Evolutionary conservation across 1,140 invertebrate genomes (phyloP).

Genomic region (Brachionus sp.): DNA sequence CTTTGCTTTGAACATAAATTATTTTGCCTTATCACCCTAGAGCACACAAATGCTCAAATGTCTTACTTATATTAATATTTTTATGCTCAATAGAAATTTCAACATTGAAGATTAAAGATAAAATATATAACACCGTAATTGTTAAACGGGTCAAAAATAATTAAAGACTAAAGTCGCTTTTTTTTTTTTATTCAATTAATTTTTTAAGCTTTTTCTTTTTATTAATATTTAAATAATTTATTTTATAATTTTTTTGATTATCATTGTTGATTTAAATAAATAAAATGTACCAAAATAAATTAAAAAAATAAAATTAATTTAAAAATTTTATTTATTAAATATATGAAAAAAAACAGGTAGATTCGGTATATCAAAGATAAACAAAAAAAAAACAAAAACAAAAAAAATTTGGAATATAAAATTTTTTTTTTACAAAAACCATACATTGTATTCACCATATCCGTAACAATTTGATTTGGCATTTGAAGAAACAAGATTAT

Average conservation of each 20-base stretch:
- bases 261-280: too few relatives aligned
- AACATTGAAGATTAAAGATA: too few relatives aligned
- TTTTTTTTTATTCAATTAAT: too few relatives aligned
- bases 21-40: not conserved
- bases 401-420: not conserved
- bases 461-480: not conserved
- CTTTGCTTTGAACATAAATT: not conserved
- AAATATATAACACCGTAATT: too few relatives aligned
- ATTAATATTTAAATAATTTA: too few relatives aligned
- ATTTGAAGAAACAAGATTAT: not conserved
- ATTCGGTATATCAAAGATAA: not conserved
- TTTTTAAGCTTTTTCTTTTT: too few relatives aligned
- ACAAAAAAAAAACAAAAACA: not conserved
- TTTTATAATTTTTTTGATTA: too few relatives aligned
- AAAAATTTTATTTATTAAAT: not conserved
- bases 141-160: too few relatives aligned
- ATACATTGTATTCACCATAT: slow-evolving; percentile 40
- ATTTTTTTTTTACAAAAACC: slow-evolving; percentile 12
- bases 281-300: too few relatives aligned
- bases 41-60: not conserved
- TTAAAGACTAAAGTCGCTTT: too few relatives aligned
- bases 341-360: not conserved
- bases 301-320: too few relatives aligned
- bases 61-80: not conserved
- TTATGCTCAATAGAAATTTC: not conserved